phyloP scores from a whole-genome alignment of 2,888 invertebrate genomes.

The Atherix ibis region DNA sequence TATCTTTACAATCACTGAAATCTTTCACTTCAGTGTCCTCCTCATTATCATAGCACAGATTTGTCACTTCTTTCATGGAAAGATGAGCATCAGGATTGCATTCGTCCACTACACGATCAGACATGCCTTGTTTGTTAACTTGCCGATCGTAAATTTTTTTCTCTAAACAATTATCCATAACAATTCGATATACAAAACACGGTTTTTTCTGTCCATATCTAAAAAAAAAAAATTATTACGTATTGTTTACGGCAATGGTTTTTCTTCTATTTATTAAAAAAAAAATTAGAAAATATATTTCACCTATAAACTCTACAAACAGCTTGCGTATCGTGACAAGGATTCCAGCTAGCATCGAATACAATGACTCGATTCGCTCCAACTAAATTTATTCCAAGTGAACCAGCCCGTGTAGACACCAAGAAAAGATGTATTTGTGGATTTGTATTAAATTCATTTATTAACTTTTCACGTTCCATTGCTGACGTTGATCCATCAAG shows the following conservation, averaged over 20 bases:
- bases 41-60: constrained; percentile 79
- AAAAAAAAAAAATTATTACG: constrained; percentile 19
- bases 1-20: constrained; percentile 51
- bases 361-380: constrained; percentile 96
- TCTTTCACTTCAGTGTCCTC: constrained; percentile 66
- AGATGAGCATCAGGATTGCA: constrained; percentile 91
- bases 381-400: constrained; percentile 90
- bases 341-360: constrained; percentile 98
- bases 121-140: constrained; percentile 96
- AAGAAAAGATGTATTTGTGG: constrained; percentile 77
- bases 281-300: constrained; percentile 11
- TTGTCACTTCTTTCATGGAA: constrained; percentile 76
- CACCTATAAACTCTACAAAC: constrained; percentile 80
- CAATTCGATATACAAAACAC: constrained; percentile 89
- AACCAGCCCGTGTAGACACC: constrained; percentile 92
- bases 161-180: constrained; percentile 93
- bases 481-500: constrained; percentile 93
- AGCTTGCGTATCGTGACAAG: constrained; percentile 95
- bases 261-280: constrained; percentile 69
- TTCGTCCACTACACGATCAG: constrained; percentile 95
- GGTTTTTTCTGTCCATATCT: constrained; percentile 87
- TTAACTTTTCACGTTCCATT: constrained; percentile 84
- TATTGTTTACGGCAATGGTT: no score
- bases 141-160: constrained; percentile 97
- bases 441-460: constrained; percentile 90